Conservation (phyloP, 2,888 invertebrate genomes). For the Drosophila histrio region DNA sequence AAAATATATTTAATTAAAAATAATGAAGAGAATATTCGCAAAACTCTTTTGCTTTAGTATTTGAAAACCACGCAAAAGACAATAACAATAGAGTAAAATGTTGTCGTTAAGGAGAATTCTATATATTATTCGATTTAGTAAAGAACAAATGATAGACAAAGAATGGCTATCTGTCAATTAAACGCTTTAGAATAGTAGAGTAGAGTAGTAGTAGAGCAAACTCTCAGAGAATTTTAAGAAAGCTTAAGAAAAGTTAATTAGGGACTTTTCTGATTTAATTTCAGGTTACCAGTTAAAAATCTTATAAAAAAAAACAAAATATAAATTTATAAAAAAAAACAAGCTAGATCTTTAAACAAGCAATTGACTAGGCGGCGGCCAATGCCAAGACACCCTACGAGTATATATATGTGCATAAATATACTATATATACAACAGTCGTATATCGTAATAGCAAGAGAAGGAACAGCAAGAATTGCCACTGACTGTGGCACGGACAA, state of each 20-base stretch:
- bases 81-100: no score
- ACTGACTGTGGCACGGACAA: neutral
- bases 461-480: slow-evolving; percentile 8
- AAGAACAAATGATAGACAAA: no score
- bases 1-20: no score
- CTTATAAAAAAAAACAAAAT: slow-evolving; percentile 9
- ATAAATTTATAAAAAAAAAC: neutral
- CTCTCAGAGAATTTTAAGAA: no score
- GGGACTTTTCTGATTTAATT: neutral
- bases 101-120: no score
- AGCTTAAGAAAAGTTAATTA: neutral
- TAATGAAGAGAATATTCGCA: no score
- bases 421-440: neutral
- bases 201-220: no score
- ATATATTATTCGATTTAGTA: no score
- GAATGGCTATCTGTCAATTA: no score
- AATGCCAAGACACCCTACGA: neutral
- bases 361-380: neutral
- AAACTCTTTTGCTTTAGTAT: no score
- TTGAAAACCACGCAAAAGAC: no score
- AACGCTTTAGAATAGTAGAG: no score
- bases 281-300: neutral
- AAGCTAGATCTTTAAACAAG: slow-evolving; percentile 6
- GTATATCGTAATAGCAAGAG: slow-evolving; percentile 13
- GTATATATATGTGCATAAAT: neutral